Evolutionary conservation across 2,113 vertebrate species (phyloP).

Genomic region (Plecturocebus donacophilus): DNA sequence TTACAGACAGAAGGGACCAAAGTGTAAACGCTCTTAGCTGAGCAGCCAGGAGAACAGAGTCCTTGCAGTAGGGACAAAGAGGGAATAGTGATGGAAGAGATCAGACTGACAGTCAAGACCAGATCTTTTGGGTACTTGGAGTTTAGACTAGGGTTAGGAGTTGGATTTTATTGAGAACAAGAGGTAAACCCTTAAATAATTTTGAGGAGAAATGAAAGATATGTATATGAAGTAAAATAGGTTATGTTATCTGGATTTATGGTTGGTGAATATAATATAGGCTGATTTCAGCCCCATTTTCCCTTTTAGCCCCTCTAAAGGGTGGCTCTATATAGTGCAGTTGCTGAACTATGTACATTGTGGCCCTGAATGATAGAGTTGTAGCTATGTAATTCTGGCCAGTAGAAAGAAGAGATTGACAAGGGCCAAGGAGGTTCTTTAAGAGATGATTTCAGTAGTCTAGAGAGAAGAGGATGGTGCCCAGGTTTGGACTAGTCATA

Average conservation of each 20-base stretch:
- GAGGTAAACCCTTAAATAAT: background rate
- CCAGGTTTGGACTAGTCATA: background rate
- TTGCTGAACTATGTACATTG: background rate
- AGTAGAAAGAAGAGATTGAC: background rate
- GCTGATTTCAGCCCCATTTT: background rate
- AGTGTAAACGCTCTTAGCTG: background rate
- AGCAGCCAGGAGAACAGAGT: background rate
- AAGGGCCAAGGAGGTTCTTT: background rate
- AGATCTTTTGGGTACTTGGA: background rate
- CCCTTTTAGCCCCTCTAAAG: background rate
- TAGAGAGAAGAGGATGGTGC: background rate
- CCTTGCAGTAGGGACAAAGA: background rate
- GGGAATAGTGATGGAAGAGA: background rate
- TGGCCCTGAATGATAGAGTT: background rate
- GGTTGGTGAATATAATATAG: background rate
- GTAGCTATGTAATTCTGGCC: no score
- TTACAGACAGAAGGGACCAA: background rate
- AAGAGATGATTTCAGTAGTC: background rate
- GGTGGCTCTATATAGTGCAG: background rate
- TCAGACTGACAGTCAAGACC: background rate
- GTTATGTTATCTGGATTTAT: background rate
- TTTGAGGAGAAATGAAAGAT: background rate
- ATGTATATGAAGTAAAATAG: background rate
- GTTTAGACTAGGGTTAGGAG: background rate
- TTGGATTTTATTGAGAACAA: background rate